phyloP scores from a whole-genome alignment of 1,140 invertebrate species.

The Drosophila nasuta region DNA sequence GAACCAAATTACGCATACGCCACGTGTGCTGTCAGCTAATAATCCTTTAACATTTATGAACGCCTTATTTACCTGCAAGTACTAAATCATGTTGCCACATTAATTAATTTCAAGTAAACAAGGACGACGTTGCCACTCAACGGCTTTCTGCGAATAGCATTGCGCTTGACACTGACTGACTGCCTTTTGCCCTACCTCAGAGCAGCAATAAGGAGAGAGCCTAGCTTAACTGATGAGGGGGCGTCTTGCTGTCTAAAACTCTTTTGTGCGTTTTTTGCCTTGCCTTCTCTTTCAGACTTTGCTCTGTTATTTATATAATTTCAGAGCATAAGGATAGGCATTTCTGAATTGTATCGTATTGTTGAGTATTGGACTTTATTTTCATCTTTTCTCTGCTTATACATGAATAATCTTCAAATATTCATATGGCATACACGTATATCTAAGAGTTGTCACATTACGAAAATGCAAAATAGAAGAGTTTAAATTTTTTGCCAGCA shows the following conservation, averaged over 20 bases:
- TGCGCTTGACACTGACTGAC: constrained; percentile 56
- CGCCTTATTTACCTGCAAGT: constrained; percentile 82
- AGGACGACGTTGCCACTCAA: constrained; percentile 47
- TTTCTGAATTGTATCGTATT: too few species aligned
- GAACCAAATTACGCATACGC: constrained; percentile 73
- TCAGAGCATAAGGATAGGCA: not conserved
- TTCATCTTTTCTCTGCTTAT: too few species aligned
- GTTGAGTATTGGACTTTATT: too few species aligned
- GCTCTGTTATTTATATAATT: constrained; percentile 10
- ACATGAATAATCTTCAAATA: too few species aligned
- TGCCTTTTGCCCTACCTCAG: constrained; percentile 15
- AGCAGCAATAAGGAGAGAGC: not conserved
- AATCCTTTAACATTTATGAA: constrained; percentile 84
- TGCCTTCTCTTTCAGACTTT: constrained; percentile 56
- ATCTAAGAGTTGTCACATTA: too few species aligned
- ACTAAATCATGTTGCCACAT: constrained; percentile 83
- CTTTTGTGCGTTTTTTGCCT: constrained; percentile 77
- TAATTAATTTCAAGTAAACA: constrained; percentile 80
- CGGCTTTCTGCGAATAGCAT: constrained; percentile 26
- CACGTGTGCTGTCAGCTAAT: constrained; percentile 81
- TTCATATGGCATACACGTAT: too few species aligned
- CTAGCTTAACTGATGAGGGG: constrained; percentile 61
- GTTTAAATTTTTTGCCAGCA: too few species aligned
- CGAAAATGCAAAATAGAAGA: too few species aligned
- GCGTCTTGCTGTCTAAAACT: constrained; percentile 75